Evolutionary conservation across 1,140 invertebrate species (phyloP).

Genomic region (Sycobia sp.): DNA sequence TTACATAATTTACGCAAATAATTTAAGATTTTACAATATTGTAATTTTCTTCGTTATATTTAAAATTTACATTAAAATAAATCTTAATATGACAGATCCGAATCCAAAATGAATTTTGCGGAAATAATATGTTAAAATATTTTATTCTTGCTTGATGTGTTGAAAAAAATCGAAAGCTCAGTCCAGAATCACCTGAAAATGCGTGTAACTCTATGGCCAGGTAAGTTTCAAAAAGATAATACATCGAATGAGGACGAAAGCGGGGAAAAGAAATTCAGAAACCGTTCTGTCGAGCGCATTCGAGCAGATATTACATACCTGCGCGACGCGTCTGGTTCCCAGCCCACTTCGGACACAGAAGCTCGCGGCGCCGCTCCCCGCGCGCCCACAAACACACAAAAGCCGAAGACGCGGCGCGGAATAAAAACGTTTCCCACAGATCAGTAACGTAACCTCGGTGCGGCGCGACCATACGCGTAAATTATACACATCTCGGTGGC

Average conservation of each 20-base stretch:
- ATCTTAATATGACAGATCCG: too few species aligned
- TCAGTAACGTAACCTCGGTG: conserved; percentile 36
- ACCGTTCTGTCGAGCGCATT: conserved; percentile 19
- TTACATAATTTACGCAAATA: too few species aligned
- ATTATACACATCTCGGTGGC: conserved; percentile 26
- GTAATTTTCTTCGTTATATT: too few species aligned
- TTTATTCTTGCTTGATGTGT: too few species aligned
- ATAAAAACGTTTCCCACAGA: conserved; percentile 50
- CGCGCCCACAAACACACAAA: not conserved
- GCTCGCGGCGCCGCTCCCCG: not conserved
- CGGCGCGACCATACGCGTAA: conserved; percentile 31
- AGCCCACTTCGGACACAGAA: conserved; percentile 31
- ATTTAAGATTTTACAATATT: too few species aligned
- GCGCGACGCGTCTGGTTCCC: conserved; percentile 39
- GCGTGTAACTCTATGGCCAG: too few species aligned
- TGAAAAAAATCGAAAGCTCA: too few species aligned
- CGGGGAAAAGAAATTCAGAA: conserved; percentile 21
- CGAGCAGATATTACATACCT: too few species aligned
- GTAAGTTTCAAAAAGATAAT: conserved; percentile 35
- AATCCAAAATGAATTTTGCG: too few species aligned
- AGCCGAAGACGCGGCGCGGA: conserved; percentile 19
- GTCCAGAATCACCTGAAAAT: too few species aligned
- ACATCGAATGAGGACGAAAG: conserved; percentile 13
- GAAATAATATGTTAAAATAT: too few species aligned
- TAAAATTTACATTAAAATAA: too few species aligned